Percentiles rank a stretch among this genome's conserved stretches.
Conservation (phyloP, 2,113 vertebrate genomes). For the Scatophagus argus region DNA sequence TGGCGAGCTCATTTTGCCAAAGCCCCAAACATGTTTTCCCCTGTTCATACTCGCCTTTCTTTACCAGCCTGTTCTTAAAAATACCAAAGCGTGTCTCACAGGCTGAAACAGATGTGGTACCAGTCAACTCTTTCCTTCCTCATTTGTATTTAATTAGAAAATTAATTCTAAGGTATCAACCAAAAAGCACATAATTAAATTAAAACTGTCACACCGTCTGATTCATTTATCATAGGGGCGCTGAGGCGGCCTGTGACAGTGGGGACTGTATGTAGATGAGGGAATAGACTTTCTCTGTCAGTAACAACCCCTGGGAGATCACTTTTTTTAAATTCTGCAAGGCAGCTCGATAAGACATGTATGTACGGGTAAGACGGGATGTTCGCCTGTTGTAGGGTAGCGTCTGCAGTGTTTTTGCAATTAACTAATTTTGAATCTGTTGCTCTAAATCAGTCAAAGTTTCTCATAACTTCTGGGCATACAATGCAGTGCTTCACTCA, state of each 20-base stretch:
- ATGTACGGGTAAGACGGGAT: not conserved
- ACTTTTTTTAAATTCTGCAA: not conserved
- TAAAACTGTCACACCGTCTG: conserved; percentile 36
- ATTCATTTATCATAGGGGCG: conserved; percentile 47
- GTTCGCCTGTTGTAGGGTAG: not conserved
- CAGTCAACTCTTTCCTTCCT: conserved; percentile 3
- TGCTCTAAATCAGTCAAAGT: not conserved
- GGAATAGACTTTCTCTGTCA: not conserved
- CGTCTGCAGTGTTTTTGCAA: not conserved
- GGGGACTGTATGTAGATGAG: conserved; percentile 40
- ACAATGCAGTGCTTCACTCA: not conserved
- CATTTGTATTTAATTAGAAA: conserved; percentile 39
- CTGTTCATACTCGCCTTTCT: not conserved
- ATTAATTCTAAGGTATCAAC: conserved; percentile 43
- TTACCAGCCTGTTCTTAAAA: conserved; percentile 1
- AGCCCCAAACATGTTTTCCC: conserved; percentile 30
- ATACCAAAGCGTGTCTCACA: conserved; percentile 4
- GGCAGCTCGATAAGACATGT: not conserved
- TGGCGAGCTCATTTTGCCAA: conserved; percentile 58
- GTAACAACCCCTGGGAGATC: conserved; percentile 2
- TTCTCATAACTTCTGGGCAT: not conserved
- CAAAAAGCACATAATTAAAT: conserved; percentile 50
- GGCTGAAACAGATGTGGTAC: not conserved
- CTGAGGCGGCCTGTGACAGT: conserved; percentile 15
- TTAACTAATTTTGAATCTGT: not conserved